These are phyloP conservation scores for Camelus bactrianus DNA, from an alignment of 2,113 vertebrate species.

Conservation along the genomic window DNA sequence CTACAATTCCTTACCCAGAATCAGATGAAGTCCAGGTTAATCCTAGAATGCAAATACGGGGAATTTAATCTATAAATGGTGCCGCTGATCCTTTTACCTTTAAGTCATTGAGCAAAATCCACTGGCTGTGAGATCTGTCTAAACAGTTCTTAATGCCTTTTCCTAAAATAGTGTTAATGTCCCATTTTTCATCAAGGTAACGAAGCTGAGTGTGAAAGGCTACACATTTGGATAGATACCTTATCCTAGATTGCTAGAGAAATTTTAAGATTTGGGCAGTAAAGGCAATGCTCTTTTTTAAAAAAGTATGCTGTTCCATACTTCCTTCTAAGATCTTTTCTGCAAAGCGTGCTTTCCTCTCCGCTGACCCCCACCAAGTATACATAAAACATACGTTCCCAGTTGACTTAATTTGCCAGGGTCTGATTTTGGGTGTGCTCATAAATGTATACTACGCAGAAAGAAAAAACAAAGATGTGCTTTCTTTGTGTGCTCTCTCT, in stretches of 20 bases:
- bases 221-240: neutral
- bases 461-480: neutral
- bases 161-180: neutral
- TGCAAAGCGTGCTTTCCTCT: neutral
- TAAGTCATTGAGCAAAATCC: neutral
- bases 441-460: neutral
- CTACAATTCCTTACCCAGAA: neutral
- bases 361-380: neutral
- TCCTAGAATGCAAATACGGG: neutral
- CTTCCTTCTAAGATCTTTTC: neutral
- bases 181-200: neutral
- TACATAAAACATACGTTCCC: neutral
- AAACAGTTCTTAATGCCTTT: conserved; percentile 32
- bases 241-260: conserved; percentile 14
- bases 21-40: neutral
- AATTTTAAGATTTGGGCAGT: neutral
- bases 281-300: neutral
- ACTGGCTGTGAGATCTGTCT: neutral
- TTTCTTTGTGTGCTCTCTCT: neutral
- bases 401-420: conserved; percentile 12
- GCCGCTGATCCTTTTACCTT: neutral
- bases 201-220: neutral
- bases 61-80: neutral
- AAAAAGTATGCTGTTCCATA: neutral
- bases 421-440: neutral